Evolutionary conservation across 2,113 vertebrate species (phyloP), one percentile per base, ranked within the genome.

Genomic region (Datnioides undecimradiatus): DNA sequence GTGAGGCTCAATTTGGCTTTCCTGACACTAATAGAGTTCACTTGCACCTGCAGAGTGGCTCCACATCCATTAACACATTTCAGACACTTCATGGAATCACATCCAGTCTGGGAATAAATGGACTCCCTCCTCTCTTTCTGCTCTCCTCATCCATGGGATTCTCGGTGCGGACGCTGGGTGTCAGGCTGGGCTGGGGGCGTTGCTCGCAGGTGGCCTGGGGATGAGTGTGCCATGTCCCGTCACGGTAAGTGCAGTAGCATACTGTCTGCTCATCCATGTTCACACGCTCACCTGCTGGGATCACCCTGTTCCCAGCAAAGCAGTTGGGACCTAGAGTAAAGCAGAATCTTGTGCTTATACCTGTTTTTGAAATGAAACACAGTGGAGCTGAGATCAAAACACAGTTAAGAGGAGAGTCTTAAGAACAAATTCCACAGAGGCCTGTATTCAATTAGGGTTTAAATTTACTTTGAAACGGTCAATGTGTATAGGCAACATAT

Each of bases 261-360:
- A 95, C 93, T 0, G 87, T 94, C 52, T n/a, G 64, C 45, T 87
- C 82, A 31, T 93, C 93, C 8, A 95, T 83, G 83, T 93, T 67
- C 43, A 95, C 92, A 0, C 92, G 93, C 65, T 93, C 92, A 6
- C 95, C 95, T 0, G 92, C 95, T 8, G 93, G 89, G 82, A 96
- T 95, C 82, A 96, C 90, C 46, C 82, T 75, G 86, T 82, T 93
- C 8, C 94, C 94, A 1, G 91, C 95, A 33, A 94, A 96, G 82
- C 95, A 96, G 91, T 95, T 96, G 8, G 95, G 93, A 38, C 95
- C 95, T 96, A 1, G 0, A 58, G 48, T 0, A n/a, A n/a, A n/a
- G n/a, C n/a, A n/a, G n/a, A n/a, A n/a, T n/a, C n/a, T n/a, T n/a
- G n/a, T n/a, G n/a, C n/a, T n/a, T n/a, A n/a, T n/a, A n/a, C n/a